phyloP scores from a whole-genome alignment of 37 sponge, comb jelly and placozoan species.

The Crambe crambe region DNA sequence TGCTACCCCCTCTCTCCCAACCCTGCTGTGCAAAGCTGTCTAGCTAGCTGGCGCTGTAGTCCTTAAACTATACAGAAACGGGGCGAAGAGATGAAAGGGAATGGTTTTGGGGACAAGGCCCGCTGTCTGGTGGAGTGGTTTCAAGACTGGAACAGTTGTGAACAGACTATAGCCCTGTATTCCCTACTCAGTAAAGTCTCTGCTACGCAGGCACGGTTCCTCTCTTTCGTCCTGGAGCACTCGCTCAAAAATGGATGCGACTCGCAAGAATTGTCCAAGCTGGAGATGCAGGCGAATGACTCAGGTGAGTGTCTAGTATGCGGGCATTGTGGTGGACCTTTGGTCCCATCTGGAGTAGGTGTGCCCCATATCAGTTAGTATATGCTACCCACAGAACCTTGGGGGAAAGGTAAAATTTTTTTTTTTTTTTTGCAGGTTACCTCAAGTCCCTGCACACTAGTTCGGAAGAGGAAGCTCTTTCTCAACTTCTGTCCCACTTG shows the following conservation, averaged over 20 bases:
- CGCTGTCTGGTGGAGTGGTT: slow-evolving; percentile 76
- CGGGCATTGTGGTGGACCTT: too few relatives aligned
- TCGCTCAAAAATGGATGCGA: slow-evolving; percentile 54
- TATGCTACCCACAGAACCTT: too few relatives aligned
- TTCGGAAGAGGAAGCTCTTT: slow-evolving; percentile 62
- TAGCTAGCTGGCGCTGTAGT: neutral
- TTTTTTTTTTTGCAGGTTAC: slow-evolving; percentile 44
- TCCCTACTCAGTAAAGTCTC: slow-evolving; percentile 77
- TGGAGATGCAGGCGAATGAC: slow-evolving; percentile 83
- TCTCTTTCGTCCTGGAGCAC: slow-evolving; percentile 79
- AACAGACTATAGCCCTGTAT: slow-evolving; percentile 90
- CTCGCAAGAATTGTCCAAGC: slow-evolving; percentile 48
- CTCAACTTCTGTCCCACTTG: slow-evolving; percentile 65
- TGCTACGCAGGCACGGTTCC: slow-evolving; percentile 84
- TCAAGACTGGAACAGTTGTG: slow-evolving; percentile 86
- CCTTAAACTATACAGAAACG: neutral
- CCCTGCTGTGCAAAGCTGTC: neutral
- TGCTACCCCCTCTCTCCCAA: neutral
- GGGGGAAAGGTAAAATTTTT: neutral
- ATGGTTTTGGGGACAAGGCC: slow-evolving; percentile 74
- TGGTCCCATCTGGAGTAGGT: neutral
- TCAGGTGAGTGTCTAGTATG: slow-evolving; percentile 68
- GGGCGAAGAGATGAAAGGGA: slow-evolving; percentile 51
- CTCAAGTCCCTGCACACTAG: slow-evolving; percentile 67
- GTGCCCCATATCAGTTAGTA: neutral